Evolutionary conservation across 2,113 vertebrate genomes (phyloP).

Genomic region (Prinia subflava): DNA sequence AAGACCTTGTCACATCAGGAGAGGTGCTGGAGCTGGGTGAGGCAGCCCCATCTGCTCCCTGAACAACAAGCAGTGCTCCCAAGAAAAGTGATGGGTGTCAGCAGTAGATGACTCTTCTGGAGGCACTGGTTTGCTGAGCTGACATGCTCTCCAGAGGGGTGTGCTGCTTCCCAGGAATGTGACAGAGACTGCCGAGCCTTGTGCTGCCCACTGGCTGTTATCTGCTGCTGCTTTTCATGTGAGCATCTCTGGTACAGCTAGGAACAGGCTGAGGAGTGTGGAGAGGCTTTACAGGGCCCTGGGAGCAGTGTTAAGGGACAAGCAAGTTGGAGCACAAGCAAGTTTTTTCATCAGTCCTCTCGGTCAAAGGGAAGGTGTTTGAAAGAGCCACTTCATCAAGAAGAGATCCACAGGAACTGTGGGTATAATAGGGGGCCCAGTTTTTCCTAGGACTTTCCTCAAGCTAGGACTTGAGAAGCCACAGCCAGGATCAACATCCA

Average conservation of each 20-base stretch:
- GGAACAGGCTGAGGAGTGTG: not conserved
- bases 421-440: rapidly evolving
- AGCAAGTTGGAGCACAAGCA: not conserved
- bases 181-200: not conserved
- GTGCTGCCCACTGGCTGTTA: not conserved
- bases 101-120: not conserved
- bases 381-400: not conserved
- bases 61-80: not conserved
- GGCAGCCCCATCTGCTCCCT: not conserved
- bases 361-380: not conserved
- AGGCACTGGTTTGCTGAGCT: not conserved
- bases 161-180: not conserved
- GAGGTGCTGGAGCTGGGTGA: not conserved
- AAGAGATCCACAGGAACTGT: not conserved
- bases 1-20: not conserved
- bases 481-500: not conserved
- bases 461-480: not conserved
- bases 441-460: too few relatives aligned
- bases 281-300: not conserved
- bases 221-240: not conserved
- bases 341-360: not conserved
- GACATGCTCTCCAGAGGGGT: not conserved
- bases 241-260: not conserved
- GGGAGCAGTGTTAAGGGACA: not conserved
- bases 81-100: not conserved